Percentiles rank a stretch among this genome's conserved stretches.
Conservation (phyloP, 2,797 vertebrate genomes). For the Chiloscyllium punctatum region DNA sequence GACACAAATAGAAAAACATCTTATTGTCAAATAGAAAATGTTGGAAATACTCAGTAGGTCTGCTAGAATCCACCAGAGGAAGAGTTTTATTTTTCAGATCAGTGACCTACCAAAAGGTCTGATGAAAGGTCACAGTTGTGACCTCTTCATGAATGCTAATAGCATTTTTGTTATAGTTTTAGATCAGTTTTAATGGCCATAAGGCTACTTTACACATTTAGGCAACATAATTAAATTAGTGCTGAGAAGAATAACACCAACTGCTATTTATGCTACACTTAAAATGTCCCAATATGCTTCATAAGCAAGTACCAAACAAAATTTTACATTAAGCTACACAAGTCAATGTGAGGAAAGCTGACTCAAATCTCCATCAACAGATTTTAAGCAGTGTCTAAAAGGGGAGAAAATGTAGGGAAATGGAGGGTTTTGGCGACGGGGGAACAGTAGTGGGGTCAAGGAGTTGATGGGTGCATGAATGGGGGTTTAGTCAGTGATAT, state of each 20-base stretch:
- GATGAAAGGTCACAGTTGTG: background rate
- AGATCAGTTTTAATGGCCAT: background rate
- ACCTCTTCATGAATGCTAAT: background rate
- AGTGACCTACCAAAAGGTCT: background rate
- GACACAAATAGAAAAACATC: background rate
- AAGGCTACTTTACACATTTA: background rate
- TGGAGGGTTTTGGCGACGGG: background rate
- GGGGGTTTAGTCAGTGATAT: too few relatives aligned
- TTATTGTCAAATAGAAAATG: background rate
- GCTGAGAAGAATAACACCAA: background rate
- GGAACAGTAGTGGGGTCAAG: too few relatives aligned
- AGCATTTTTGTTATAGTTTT: background rate
- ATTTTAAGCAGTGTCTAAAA: background rate
- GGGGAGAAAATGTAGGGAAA: too few relatives aligned
- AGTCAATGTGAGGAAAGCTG: too few relatives aligned
- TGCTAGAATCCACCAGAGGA: background rate
- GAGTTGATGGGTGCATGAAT: too few relatives aligned
- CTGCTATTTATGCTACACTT: background rate
- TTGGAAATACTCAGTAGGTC: background rate
- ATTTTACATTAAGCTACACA: background rate
- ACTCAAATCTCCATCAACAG: background rate
- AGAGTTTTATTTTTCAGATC: too few relatives aligned
- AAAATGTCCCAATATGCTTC: background rate
- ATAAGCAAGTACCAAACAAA: background rate
- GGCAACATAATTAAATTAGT: background rate